These are phyloP conservation scores for Oenanthe melanoleuca DNA, from an alignment of 2,113 vertebrate genomes.

Conservation along the genomic window DNA sequence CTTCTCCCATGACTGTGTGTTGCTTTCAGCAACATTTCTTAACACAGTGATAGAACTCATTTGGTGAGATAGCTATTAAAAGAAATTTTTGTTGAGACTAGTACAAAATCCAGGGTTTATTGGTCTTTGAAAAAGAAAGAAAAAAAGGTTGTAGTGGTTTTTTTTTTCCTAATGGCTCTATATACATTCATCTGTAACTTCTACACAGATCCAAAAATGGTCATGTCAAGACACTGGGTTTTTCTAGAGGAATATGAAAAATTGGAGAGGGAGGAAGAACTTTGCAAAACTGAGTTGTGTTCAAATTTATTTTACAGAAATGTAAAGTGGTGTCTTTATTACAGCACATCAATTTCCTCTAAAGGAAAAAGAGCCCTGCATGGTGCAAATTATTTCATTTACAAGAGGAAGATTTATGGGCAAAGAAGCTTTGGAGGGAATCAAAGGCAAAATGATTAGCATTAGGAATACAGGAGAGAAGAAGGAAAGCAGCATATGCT, in stretches of 20 bases:
- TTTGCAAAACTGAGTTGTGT: background rate
- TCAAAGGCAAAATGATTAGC: background rate
- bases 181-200: background rate
- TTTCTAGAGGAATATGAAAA: background rate
- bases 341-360: background rate
- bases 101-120: background rate
- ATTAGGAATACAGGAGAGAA: background rate
- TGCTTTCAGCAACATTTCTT: conserved; percentile 32
- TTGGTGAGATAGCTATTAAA: conserved; percentile 19
- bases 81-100: background rate
- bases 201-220: background rate
- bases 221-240: background rate
- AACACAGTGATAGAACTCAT: background rate
- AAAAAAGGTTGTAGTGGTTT: background rate
- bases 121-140: background rate
- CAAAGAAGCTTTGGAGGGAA: background rate
- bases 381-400: background rate
- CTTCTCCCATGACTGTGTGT: background rate
- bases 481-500: background rate
- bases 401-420: background rate
- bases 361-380: background rate
- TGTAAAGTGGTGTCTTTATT: background rate
- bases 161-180: background rate
- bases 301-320: background rate
- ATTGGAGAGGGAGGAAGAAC: background rate